phyloP scores from a whole-genome alignment of 2,888 invertebrate genomes.

The Sinelater perroti region DNA sequence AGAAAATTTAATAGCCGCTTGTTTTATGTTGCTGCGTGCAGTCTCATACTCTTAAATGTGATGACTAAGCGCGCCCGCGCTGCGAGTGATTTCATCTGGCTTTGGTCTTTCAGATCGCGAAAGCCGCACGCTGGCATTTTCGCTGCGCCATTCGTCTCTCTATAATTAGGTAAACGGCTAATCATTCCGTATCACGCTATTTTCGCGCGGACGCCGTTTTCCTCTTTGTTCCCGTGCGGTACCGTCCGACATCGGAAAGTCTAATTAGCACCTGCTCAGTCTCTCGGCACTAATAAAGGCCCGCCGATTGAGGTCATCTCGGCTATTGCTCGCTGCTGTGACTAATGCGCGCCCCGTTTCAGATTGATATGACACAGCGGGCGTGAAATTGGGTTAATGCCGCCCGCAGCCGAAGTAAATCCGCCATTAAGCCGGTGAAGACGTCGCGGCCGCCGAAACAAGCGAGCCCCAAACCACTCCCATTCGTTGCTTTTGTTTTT shows the following conservation, averaged over 20 bases:
- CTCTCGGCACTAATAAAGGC: constrained; percentile 9
- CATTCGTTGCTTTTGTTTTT: too few species aligned
- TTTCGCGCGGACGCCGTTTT: not conserved
- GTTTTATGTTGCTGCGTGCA: constrained; percentile 17
- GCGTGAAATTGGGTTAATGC: constrained; percentile 16
- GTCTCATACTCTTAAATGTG: constrained; percentile 20
- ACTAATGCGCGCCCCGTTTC: constrained; percentile 31
- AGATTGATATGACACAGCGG: constrained; percentile 27
- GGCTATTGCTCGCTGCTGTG: constrained; percentile 15
- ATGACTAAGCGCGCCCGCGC: constrained; percentile 23
- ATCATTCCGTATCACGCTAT: constrained; percentile 10
- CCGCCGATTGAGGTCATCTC: constrained; percentile 20
- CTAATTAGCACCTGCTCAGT: constrained; percentile 9
- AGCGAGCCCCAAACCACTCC: too few species aligned
- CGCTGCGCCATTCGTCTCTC: constrained; percentile 10
- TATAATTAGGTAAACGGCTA: constrained; percentile 15
- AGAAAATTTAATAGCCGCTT: too few species aligned
- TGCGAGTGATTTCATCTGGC: constrained; percentile 11
- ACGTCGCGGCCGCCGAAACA: too few species aligned
- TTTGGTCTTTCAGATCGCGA: constrained; percentile 11
- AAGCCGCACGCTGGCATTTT: constrained; percentile 10
- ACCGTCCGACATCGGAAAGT: constrained; percentile 6
- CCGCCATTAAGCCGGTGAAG: too few species aligned
- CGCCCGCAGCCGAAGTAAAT: too few species aligned
- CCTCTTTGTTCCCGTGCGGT: constrained; percentile 10